Conservation (phyloP, 2,888 invertebrate species). For the Nomada fucata region DNA sequence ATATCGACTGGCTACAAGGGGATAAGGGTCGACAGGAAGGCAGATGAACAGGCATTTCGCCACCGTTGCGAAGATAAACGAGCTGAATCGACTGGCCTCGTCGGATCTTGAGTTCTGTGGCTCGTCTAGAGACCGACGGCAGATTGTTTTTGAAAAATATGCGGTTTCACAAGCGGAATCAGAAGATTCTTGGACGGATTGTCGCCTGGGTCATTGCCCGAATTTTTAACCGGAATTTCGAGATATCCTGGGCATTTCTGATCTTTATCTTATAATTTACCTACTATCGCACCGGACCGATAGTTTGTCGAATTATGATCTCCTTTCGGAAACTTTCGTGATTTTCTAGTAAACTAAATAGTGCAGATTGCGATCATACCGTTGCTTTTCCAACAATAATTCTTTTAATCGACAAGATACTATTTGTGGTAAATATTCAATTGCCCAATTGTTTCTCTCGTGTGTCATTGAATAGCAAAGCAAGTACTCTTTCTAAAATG, state of each 20-base stretch:
- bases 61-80: constrained; percentile 33
- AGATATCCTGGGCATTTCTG: too few relatives aligned
- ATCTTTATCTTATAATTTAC: too few relatives aligned
- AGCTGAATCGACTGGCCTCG: constrained; percentile 28
- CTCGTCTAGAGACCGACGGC: constrained; percentile 28
- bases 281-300: not conserved
- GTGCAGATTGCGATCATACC: too few relatives aligned
- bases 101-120: constrained; percentile 17
- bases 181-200: not conserved
- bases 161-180: not conserved
- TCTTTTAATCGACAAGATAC: too few relatives aligned
- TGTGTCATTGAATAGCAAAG: too few relatives aligned
- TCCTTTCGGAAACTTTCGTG: too few relatives aligned
- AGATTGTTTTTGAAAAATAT: constrained; percentile 32
- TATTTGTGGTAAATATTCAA: too few relatives aligned
- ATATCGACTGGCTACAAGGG: constrained; percentile 49
- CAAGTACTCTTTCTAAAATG: too few relatives aligned
- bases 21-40: constrained; percentile 64
- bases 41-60: constrained; percentile 69
- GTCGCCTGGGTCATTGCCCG: not conserved
- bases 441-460: too few relatives aligned
- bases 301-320: too few relatives aligned
- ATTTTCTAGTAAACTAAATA: too few relatives aligned
- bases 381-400: too few relatives aligned
- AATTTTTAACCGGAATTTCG: not conserved